phyloP scores from a whole-genome alignment of 2,888 invertebrate species.

The Himalopsyche anomala region DNA sequence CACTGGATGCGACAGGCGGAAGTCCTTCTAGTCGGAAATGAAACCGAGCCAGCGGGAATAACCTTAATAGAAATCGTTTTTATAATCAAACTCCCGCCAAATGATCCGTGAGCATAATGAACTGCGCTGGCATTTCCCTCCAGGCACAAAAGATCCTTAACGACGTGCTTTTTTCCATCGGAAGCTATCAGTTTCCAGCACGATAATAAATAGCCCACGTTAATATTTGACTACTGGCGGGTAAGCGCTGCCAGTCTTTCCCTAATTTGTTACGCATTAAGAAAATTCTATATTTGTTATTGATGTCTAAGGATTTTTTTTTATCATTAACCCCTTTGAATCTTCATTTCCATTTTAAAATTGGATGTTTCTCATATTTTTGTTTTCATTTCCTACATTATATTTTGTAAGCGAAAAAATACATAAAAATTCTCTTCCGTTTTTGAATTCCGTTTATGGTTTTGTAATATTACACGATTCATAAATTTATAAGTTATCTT shows the following conservation, averaged over 20 bases:
- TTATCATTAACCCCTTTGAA: no score
- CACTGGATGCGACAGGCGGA: constrained; percentile 12
- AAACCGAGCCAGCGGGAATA: constrained; percentile 41
- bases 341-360: no score
- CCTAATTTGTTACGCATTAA: no score
- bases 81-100: constrained; percentile 59
- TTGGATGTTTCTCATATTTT: no score
- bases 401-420: no score
- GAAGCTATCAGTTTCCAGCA: constrained; percentile 26
- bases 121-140: constrained; percentile 34
- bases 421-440: no score
- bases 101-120: constrained; percentile 62
- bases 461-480: no score
- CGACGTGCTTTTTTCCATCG: constrained; percentile 34
- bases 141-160: constrained; percentile 36
- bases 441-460: no score
- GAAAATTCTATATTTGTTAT: no score
- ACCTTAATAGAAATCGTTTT: constrained; percentile 59
- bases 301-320: no score
- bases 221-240: not conserved
- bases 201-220: constrained; percentile 22
- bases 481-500: no score
- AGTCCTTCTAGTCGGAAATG: constrained; percentile 31
- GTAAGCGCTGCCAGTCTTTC: not conserved
- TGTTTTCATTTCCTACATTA: no score